Evolutionary conservation across 1,140 invertebrate species (phyloP).

Genomic region (Leptinotarsa texana): DNA sequence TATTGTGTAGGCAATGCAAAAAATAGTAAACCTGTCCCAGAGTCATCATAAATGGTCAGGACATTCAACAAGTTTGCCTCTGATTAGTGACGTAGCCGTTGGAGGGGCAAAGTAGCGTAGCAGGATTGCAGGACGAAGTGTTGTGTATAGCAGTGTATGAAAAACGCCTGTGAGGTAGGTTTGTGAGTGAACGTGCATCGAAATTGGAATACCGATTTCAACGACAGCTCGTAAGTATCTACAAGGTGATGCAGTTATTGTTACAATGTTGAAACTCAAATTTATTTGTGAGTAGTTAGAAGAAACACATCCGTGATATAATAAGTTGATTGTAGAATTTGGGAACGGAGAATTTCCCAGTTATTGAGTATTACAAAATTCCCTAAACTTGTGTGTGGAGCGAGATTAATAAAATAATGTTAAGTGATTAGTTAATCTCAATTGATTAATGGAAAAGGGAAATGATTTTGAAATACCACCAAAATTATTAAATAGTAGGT

Average conservation of each 20-base stretch:
- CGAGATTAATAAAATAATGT: too few species aligned
- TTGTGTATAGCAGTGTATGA: neutral
- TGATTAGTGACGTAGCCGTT: neutral
- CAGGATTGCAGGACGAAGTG: slow-evolving; percentile 1
- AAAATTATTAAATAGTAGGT: too few species aligned
- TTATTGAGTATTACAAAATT: too few species aligned
- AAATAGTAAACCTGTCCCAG: neutral
- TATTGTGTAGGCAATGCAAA: slow-evolving; percentile 6
- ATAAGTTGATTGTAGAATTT: too few species aligned
- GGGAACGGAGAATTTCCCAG: too few species aligned
- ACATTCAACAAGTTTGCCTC: slow-evolving; percentile 4
- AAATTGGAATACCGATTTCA: slow-evolving; percentile 1
- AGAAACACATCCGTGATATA: too few species aligned
- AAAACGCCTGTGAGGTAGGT: slow-evolving; percentile 3
- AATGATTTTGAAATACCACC: too few species aligned
- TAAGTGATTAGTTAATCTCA: too few species aligned
- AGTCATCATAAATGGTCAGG: neutral
- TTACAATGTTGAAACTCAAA: neutral
- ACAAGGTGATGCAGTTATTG: neutral
- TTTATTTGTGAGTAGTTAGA: too few species aligned
- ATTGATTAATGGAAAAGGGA: too few species aligned
- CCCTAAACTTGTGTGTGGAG: too few species aligned
- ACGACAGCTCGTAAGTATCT: neutral
- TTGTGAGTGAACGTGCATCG: neutral
- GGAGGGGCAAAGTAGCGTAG: neutral